Evolutionary conservation across 2,888 invertebrate genomes (phyloP).

Genomic region (Tenodera sinensis): DNA sequence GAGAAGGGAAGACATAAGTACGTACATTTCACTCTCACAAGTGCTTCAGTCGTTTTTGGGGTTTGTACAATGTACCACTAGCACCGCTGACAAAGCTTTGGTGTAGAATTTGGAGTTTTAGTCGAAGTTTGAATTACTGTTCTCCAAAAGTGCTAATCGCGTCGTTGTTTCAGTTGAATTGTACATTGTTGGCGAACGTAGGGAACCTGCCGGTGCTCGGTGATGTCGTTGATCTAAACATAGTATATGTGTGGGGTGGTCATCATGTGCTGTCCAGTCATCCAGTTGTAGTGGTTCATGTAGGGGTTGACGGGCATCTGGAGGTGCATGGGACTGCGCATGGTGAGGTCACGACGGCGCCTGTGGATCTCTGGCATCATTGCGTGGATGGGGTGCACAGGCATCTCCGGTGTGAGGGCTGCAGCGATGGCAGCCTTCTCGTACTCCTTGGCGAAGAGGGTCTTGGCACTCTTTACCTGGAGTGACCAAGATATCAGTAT

Average conservation of each 20-base stretch:
- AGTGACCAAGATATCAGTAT: not conserved
- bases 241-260: not conserved
- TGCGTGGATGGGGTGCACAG: not conserved
- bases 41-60: not conserved
- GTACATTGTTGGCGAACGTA: not conserved
- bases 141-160: not conserved
- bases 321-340: not conserved
- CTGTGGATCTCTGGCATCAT: not conserved
- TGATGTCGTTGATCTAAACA: not conserved
- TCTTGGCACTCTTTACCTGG: constrained; percentile 29
- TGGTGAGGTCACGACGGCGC: not conserved
- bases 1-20: not conserved
- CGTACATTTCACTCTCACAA: not conserved
- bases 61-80: not conserved
- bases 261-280: not conserved
- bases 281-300: not conserved
- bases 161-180: not conserved
- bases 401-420: constrained; percentile 20
- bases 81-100: no score
- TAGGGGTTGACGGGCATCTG: not conserved
- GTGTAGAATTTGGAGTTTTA: not conserved
- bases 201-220: not conserved
- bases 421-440: constrained; percentile 30
- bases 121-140: not conserved
- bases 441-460: constrained; percentile 27